phyloP scores from a whole-genome alignment of 53 echinoderm and acorn worm species.

The Paelopatides confundens region DNA sequence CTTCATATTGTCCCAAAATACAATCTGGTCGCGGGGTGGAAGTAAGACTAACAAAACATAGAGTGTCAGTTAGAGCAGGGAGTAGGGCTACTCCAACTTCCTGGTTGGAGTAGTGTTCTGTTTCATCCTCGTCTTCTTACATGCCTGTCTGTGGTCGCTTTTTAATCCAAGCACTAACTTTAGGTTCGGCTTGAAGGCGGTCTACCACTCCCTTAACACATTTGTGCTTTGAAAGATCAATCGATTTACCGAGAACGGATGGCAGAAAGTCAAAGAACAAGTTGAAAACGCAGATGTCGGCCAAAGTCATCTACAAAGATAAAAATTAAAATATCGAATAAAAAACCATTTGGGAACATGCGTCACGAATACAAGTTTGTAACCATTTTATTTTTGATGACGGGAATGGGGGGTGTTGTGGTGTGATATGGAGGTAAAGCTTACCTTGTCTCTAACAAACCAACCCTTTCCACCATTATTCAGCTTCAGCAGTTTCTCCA shows the following conservation, averaged over 20 bases:
- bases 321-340: background rate
- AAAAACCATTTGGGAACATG: no score
- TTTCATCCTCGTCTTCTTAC: background rate
- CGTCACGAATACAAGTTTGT: no score
- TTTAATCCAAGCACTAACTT: background rate
- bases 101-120: no score
- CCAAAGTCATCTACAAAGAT: background rate
- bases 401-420: background rate
- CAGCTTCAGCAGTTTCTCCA: background rate
- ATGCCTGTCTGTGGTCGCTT: background rate
- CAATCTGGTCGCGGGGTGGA: no score
- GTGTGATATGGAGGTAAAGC: background rate
- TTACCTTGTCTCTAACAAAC: background rate
- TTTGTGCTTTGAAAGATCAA: background rate
- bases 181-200: background rate
- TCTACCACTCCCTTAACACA: background rate
- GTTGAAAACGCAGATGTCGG: background rate
- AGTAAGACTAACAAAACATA: no score
- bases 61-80: no score
- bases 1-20: no score
- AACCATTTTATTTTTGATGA: background rate
- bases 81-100: no score
- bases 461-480: background rate
- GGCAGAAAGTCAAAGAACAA: background rate
- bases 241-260: background rate